Evolutionary conservation across 53 echinoderm and acorn worm species (phyloP).

Genomic region (Echinarachnius parma): DNA sequence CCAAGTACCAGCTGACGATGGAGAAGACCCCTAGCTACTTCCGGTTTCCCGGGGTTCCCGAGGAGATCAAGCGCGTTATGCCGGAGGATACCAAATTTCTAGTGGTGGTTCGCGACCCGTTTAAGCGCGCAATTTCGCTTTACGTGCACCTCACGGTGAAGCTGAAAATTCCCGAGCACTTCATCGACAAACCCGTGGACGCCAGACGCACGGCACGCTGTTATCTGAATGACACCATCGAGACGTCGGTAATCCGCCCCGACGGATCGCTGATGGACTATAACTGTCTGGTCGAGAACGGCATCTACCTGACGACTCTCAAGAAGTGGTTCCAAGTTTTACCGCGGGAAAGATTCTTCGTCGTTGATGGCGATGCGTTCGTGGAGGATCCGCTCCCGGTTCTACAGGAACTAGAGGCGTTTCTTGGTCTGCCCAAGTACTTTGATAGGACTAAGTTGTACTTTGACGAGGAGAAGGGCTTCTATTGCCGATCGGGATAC

Average conservation of each 20-base stretch:
- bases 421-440: constrained; percentile 14
- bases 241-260: constrained; percentile 9
- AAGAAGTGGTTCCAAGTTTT: background rate
- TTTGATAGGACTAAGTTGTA: constrained; percentile 4
- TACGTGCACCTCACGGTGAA: constrained; percentile 48
- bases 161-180: background rate
- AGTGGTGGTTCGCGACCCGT: constrained; percentile 75
- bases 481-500: background rate
- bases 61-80: constrained; percentile 48
- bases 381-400: background rate
- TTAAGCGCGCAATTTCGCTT: constrained; percentile 67
- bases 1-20: constrained; percentile 69
- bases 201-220: background rate
- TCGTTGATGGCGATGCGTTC: constrained; percentile 15
- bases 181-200: background rate
- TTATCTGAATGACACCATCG: constrained; percentile 5
- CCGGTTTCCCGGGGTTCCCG: constrained; percentile 46
- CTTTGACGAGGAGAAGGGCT: constrained; percentile 5
- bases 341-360: constrained; percentile 6
- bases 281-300: background rate
- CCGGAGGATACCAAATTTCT: constrained; percentile 50
- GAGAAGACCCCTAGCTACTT: constrained; percentile 87
- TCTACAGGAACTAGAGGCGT: constrained; percentile 9
- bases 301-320: background rate
- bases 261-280: background rate